Percentiles rank a stretch among this genome's conserved stretches.
Evolutionary conservation across 2,888 invertebrate species (phyloP).

Genomic region (Pollenia amentaria): DNA sequence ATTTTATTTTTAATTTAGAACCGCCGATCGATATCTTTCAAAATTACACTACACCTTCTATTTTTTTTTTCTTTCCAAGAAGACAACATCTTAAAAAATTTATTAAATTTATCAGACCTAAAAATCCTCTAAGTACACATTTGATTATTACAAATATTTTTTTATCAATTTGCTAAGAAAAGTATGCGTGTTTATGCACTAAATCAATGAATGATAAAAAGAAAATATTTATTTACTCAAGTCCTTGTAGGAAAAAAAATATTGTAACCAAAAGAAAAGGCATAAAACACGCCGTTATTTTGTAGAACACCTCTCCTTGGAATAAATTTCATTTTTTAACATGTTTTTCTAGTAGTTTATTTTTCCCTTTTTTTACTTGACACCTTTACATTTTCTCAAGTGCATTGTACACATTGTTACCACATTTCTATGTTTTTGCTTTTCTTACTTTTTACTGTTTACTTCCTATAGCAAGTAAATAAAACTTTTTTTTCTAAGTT

Average conservation of each 20-base stretch:
- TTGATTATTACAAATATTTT: conserved; percentile 6
- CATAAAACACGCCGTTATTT: not conserved
- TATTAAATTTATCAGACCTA: not conserved
- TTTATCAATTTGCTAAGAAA: not conserved
- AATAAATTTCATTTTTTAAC: conserved; percentile 49
- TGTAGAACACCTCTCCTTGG: conserved; percentile 11
- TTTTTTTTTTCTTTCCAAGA: no score
- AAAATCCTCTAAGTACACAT: not conserved
- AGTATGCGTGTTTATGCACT: not conserved
- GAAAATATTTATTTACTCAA: conserved; percentile 5
- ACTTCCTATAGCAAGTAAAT: conserved; percentile 19
- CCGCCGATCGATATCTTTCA: no score
- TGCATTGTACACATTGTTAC: conserved; percentile 62
- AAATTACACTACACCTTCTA: no score
- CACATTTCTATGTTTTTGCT: conserved; percentile 30
- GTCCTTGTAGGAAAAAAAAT: no score
- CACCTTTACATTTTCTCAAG: conserved; percentile 70
- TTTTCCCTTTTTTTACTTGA: conserved; percentile 29
- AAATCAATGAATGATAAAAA: not conserved
- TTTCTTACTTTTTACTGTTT: conserved; percentile 5
- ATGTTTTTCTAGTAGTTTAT: conserved; percentile 27
- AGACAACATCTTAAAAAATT: no score
- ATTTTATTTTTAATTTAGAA: no score
- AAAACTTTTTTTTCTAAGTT: not conserved
- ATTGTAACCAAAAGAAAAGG: no score